phyloP scores from a whole-genome alignment of 2,797 vertebrate species.

The Neostethus bicornis region DNA sequence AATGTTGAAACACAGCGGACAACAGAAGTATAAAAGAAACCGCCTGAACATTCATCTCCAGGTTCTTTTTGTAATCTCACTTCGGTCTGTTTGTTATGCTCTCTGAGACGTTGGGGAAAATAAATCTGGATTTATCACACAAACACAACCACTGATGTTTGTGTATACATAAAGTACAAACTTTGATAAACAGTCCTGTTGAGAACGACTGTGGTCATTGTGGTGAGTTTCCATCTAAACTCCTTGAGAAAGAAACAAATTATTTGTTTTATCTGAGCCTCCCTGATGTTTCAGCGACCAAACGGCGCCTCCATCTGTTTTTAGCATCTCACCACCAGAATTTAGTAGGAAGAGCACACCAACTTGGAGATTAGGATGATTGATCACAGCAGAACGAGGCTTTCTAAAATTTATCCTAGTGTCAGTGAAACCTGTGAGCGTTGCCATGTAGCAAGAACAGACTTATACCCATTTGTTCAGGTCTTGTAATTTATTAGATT shows the following conservation, averaged over 20 bases:
- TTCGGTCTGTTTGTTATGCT: slow-evolving; percentile 32
- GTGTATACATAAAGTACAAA: slow-evolving; percentile 20
- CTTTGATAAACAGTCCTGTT: slow-evolving; percentile 34
- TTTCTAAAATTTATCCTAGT: too few species aligned
- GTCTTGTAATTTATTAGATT: too few species aligned
- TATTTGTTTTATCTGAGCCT: slow-evolving; percentile 25
- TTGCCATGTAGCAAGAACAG: too few species aligned
- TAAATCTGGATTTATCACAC: slow-evolving; percentile 47
- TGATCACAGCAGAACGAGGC: slow-evolving; percentile 9
- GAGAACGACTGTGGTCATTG: slow-evolving; percentile 7
- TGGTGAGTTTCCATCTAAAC: slow-evolving; percentile 19
- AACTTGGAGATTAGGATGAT: slow-evolving; percentile 17
- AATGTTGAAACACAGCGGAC: not conserved
- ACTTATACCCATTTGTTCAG: too few species aligned
- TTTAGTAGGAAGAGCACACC: not conserved
- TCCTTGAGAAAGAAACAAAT: slow-evolving; percentile 43
- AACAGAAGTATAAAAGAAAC: slow-evolving; percentile 9
- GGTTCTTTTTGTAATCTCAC: slow-evolving; percentile 22
- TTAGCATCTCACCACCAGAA: not conserved
- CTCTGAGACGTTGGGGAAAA: slow-evolving; percentile 42
- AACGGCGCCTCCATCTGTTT: not conserved
- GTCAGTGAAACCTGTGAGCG: too few species aligned
- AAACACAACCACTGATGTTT: slow-evolving; percentile 37
- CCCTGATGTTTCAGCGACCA: not conserved
- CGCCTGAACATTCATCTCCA: not conserved